Conservation (phyloP, 2,797 vertebrate genomes). For the Miichthys miiuy region DNA sequence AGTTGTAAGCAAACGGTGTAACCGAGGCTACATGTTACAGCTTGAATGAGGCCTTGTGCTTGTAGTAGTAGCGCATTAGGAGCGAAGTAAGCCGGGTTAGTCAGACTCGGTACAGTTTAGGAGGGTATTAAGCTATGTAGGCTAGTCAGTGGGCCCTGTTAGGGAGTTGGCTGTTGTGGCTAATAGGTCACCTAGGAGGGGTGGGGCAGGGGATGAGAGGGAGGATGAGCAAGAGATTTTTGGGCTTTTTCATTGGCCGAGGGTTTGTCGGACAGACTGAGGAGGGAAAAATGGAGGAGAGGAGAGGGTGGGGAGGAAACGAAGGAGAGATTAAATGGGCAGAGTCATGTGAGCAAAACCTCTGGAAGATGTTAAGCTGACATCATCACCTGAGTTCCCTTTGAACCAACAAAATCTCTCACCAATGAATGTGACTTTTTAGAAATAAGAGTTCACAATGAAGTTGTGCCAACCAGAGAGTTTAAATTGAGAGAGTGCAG, state of each 20-base stretch:
- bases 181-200: conserved; percentile 74
- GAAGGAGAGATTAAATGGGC: conserved; percentile 42
- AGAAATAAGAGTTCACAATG: not conserved
- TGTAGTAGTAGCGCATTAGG: conserved; percentile 45
- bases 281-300: conserved; percentile 36
- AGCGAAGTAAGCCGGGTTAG: conserved; percentile 50
- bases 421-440: not conserved
- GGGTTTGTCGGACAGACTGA: conserved; percentile 32
- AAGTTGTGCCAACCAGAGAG: not conserved
- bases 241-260: conserved; percentile 55
- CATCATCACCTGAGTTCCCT: conserved; percentile 34
- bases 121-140: conserved; percentile 69
- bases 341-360: conserved; percentile 56
- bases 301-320: not conserved
- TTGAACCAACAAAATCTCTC: conserved; percentile 30
- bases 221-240: conserved; percentile 69
- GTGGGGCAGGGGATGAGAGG: conserved; percentile 68
- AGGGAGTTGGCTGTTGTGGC: conserved; percentile 62
- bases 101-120: conserved; percentile 60
- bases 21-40: not conserved
- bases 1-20: not conserved
- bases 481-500: not conserved
- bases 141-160: conserved; percentile 57
- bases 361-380: conserved; percentile 34
- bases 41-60: conserved; percentile 22